These are phyloP conservation scores for Pandemis corylana DNA, from an alignment of 2,888 invertebrate species.

Conservation along the genomic window DNA sequence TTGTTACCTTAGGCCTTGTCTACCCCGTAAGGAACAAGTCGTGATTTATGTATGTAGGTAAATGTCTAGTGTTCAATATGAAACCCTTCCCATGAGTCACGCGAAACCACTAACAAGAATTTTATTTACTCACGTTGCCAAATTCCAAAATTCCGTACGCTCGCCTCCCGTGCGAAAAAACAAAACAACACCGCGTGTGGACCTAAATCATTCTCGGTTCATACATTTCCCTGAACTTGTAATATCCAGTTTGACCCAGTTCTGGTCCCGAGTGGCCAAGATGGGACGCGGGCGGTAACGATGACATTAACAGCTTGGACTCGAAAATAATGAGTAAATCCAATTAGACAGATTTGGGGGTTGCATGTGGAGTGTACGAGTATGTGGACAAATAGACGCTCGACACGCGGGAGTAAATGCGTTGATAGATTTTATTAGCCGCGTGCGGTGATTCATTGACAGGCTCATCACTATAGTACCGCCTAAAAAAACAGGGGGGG, in stretches of 20 bases:
- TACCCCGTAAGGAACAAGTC: too few relatives aligned
- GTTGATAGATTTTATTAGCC: background rate
- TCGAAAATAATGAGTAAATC: slow-evolving; percentile 24
- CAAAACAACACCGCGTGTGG: slow-evolving; percentile 21
- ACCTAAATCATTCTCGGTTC: slow-evolving; percentile 20
- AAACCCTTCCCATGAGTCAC: too few relatives aligned
- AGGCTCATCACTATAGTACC: background rate
- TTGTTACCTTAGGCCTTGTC: too few relatives aligned
- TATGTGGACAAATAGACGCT: background rate
- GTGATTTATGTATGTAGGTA: too few relatives aligned
- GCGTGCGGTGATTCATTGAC: background rate
- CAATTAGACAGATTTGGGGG: slow-evolving; percentile 15
- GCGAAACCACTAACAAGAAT: too few relatives aligned
- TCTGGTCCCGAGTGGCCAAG: slow-evolving; percentile 44
- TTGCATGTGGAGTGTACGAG: background rate
- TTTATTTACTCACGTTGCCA: too few relatives aligned
- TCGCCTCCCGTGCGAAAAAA: slow-evolving; percentile 13
- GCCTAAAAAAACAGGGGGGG: background rate
- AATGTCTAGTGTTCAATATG: too few relatives aligned
- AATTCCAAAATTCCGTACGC: too few relatives aligned
- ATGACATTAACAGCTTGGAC: slow-evolving; percentile 8
- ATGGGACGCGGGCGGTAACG: slow-evolving; percentile 13
- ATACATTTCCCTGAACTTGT: slow-evolving; percentile 14
- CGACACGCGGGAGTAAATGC: background rate
- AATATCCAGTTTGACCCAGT: slow-evolving; percentile 49